Percentiles rank a stretch among this genome's conserved stretches.
These are phyloP conservation scores for Andrena haemorrhoa DNA, from an alignment of 2,888 invertebrate species.

Conservation along the genomic window DNA sequence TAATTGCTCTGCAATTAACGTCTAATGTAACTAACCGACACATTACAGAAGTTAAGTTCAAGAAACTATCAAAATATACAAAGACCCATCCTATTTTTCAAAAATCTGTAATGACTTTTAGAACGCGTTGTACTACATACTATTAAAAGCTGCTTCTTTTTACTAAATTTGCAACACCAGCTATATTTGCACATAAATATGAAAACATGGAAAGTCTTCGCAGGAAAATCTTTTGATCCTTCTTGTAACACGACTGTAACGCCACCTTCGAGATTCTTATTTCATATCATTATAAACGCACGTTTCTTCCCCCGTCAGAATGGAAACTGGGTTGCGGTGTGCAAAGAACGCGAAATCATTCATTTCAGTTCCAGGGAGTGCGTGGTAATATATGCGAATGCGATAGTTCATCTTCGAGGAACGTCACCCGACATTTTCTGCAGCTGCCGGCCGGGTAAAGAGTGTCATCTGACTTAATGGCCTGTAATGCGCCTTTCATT, in stretches of 20 bases:
- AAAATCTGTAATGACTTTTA: too few species aligned
- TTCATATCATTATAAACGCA: conserved; percentile 3
- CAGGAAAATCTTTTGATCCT: neutral
- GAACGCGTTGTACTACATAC: too few species aligned
- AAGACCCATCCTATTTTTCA: too few species aligned
- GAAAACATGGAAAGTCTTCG: neutral
- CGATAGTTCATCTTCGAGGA: conserved; percentile 40
- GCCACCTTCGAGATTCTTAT: neutral
- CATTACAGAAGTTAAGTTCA: too few species aligned
- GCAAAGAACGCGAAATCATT: conserved; percentile 38
- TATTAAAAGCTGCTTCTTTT: too few species aligned
- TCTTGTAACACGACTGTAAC: neutral
- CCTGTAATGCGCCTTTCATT: conserved; percentile 43
- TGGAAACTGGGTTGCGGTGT: neutral
- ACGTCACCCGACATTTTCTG: conserved; percentile 29
- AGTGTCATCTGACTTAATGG: conserved; percentile 62
- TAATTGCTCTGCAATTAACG: too few species aligned
- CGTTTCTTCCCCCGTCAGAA: neutral
- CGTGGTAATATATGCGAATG: conserved; percentile 5
- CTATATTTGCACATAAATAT: too few species aligned
- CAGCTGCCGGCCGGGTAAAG: conserved; percentile 20
- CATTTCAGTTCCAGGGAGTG: conserved; percentile 16
- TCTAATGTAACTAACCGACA: too few species aligned
- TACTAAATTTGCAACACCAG: too few species aligned
- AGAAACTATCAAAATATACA: too few species aligned